These are phyloP conservation scores for Glaucomys volans DNA, from an alignment of 2,113 vertebrate species.

Conservation along the genomic window DNA sequence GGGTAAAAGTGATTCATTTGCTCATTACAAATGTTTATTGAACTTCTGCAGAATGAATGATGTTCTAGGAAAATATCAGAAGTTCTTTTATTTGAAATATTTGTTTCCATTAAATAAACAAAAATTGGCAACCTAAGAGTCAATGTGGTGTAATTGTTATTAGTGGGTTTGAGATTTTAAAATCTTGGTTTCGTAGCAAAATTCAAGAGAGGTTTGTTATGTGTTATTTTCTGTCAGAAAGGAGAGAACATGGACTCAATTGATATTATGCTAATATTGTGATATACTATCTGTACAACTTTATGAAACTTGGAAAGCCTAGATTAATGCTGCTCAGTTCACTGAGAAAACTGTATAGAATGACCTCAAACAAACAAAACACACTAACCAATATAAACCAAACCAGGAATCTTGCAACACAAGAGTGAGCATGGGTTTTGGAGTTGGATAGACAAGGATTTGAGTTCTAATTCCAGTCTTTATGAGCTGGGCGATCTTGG, in stretches of 20 bases:
- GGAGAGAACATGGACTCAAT: background rate
- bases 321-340: background rate
- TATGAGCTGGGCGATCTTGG: background rate
- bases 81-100: conserved; percentile 46
- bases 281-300: background rate
- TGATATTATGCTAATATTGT: background rate
- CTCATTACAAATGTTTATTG: conserved; percentile 39
- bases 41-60: conserved; percentile 9
- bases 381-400: background rate
- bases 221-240: background rate
- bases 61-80: conserved; percentile 1
- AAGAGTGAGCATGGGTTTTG: background rate
- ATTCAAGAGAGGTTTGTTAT: background rate
- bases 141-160: background rate
- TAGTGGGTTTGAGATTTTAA: conserved; percentile 31
- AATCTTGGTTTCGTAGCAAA: conserved; percentile 43
- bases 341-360: conserved; percentile 17
- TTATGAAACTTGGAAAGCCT: conserved; percentile 28
- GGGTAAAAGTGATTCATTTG: conserved; percentile 18
- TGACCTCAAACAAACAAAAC: background rate
- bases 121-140: background rate
- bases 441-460: background rate
- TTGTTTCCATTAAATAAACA: conserved; percentile 30
- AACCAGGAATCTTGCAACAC: background rate
- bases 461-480: background rate